Conservation (phyloP, 2,888 invertebrate genomes). For the Papilio elwesi region DNA sequence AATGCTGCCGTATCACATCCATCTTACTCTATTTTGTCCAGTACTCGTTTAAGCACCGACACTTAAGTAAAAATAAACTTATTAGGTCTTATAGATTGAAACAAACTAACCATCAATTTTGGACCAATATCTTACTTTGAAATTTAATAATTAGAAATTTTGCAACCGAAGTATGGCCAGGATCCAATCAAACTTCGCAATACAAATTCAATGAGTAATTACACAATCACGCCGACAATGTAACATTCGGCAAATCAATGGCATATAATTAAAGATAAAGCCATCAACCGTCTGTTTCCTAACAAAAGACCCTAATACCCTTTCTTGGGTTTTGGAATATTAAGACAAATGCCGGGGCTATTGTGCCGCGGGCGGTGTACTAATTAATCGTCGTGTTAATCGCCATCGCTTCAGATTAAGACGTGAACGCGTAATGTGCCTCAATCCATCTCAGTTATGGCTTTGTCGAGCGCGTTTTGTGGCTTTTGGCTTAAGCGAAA, state of each 20-base stretch:
- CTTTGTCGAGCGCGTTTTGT: conserved; percentile 55
- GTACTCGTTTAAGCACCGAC: too few relatives aligned
- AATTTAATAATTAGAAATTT: conserved; percentile 4
- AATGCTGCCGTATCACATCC: too few relatives aligned
- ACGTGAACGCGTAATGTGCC: conserved; percentile 72
- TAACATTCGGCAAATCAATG: conserved; percentile 33
- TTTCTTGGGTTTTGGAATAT: conserved; percentile 48
- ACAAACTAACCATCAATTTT: background rate
- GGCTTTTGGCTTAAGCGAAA: conserved; percentile 50
- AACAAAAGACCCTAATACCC: conserved; percentile 40
- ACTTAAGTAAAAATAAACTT: too few relatives aligned
- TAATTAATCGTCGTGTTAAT: conserved; percentile 78
- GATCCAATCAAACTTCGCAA: conserved; percentile 18
- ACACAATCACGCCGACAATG: background rate
- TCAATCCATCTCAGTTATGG: conserved; percentile 78
- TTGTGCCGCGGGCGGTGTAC: conserved; percentile 68
- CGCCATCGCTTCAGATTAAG: conserved; percentile 72
- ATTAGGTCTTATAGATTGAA: background rate
- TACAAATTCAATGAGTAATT: conserved; percentile 14
- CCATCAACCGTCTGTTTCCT: conserved; percentile 33
- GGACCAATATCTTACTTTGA: background rate
- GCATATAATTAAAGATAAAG: conserved; percentile 28
- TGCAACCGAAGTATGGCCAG: background rate
- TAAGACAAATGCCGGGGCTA: conserved; percentile 61
- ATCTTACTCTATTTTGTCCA: too few relatives aligned